Evolutionary conservation across 2,888 invertebrate genomes (phyloP).

Genomic region (Chrysolina haemoptera): DNA sequence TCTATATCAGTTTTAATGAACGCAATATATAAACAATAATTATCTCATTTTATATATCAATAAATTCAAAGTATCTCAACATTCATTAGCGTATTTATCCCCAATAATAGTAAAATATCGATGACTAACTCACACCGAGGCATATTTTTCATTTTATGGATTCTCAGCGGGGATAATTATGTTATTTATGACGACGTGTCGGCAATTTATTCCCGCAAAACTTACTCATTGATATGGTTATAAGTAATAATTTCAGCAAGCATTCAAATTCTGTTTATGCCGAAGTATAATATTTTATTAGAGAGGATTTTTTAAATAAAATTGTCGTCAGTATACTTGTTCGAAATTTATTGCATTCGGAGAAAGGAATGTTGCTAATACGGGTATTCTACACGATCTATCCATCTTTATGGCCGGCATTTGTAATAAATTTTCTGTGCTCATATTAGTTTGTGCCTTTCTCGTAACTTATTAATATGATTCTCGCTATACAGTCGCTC

Average conservation of each 20-base stretch:
- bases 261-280: conserved; percentile 34
- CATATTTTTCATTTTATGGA: conserved; percentile 43
- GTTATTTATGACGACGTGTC: conserved; percentile 38
- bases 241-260: conserved; percentile 36
- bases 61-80: conserved; percentile 40
- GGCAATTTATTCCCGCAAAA: conserved; percentile 35
- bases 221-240: conserved; percentile 36
- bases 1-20: conserved; percentile 25
- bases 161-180: conserved; percentile 41
- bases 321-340: conserved; percentile 48
- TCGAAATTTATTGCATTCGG: conserved; percentile 54
- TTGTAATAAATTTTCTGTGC: conserved; percentile 58
- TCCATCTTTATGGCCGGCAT: conserved; percentile 58
- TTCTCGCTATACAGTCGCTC: conserved; percentile 13
- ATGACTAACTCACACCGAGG: conserved; percentile 36
- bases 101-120: conserved; percentile 40
- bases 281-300: conserved; percentile 42
- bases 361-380: conserved; percentile 60
- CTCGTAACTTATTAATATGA: conserved; percentile 50
- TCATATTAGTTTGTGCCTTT: conserved; percentile 53
- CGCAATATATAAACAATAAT: conserved; percentile 33
- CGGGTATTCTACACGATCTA: conserved; percentile 61
- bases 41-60: conserved; percentile 35
- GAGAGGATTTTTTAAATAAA: conserved; percentile 39
- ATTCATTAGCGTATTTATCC: conserved; percentile 40